phyloP scores from a whole-genome alignment of 2,888 invertebrate species.

The Keiferia lycopersicella region DNA sequence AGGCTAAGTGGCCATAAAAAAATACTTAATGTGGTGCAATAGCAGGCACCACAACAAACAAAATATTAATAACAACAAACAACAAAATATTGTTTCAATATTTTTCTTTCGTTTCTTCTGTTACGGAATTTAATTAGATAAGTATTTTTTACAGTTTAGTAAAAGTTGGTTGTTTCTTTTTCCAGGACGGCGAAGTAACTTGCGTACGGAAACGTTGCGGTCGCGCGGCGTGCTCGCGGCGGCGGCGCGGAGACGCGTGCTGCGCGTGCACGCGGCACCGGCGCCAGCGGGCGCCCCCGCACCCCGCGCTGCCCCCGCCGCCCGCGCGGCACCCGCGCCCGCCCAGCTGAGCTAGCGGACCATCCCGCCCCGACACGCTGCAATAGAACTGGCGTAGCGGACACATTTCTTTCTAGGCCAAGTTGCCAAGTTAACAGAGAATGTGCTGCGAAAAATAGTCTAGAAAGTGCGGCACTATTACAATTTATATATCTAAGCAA shows the following conservation, averaged over 20 bases:
- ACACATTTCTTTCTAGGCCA: neutral
- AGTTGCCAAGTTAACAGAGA: neutral
- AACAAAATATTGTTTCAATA: too few relatives aligned
- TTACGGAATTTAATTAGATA: neutral
- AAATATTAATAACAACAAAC: too few relatives aligned
- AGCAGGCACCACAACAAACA: too few relatives aligned
- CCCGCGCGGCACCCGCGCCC: constrained; percentile 27
- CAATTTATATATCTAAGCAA: neutral
- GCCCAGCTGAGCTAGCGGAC: constrained; percentile 20
- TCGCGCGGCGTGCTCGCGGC: constrained; percentile 83
- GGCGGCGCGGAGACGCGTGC: constrained; percentile 80
- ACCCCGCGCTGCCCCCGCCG: constrained; percentile 55
- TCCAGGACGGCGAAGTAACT: constrained; percentile 89
- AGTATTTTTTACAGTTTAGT: neutral
- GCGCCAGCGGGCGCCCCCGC: constrained; percentile 64
- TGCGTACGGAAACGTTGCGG: constrained; percentile 92
- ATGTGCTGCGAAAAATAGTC: constrained; percentile 36
- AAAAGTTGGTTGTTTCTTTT: neutral
- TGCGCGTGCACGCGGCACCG: constrained; percentile 82
- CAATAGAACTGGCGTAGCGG: constrained; percentile 19
- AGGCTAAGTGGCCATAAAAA: too few relatives aligned
- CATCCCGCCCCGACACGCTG: constrained; percentile 12
- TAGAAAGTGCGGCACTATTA: neutral
- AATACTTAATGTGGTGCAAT: too few relatives aligned
- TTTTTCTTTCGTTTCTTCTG: too few relatives aligned